Evolutionary conservation across 2,888 invertebrate genomes (phyloP).

Genomic region (Epinotia brunnichana): DNA sequence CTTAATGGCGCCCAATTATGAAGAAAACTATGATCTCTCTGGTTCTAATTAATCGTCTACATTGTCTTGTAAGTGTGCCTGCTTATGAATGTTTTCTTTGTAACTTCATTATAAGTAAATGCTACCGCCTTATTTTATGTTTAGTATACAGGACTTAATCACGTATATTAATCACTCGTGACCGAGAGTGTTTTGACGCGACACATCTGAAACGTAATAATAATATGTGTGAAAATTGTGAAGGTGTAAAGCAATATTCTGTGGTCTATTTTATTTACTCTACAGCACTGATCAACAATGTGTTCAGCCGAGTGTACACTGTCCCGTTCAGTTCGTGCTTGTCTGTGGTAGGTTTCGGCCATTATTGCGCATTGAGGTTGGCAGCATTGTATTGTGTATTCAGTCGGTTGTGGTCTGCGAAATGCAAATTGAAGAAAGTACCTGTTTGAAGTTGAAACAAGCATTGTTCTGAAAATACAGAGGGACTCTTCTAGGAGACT

Average conservation of each 20-base stretch:
- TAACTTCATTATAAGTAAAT: no score
- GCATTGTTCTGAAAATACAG: not conserved
- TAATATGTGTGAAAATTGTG: no score
- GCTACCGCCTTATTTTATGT: no score
- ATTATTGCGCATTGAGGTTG: slow-evolving; percentile 4
- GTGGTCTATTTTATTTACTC: not conserved
- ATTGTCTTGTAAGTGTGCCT: not conserved
- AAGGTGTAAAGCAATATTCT: no score
- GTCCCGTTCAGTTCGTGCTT: not conserved
- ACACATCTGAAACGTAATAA: no score
- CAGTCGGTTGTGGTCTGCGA: not conserved
- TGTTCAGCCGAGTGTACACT: not conserved
- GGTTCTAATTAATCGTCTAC: slow-evolving; percentile 29
- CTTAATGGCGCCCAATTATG: slow-evolving; percentile 33
- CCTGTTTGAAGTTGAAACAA: not conserved
- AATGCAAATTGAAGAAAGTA: slow-evolving; percentile 4
- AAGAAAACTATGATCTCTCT: slow-evolving; percentile 31
- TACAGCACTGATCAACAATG: not conserved
- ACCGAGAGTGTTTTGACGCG: no score
- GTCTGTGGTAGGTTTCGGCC: slow-evolving; percentile 3
- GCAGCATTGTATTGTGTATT: not conserved
- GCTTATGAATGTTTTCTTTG: no score
- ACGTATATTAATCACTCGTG: no score
- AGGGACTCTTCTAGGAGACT: not conserved
- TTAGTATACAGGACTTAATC: no score